Evolutionary conservation across 2,797 vertebrate species (phyloP).

Genomic region (Heteromormyrus szaboi): DNA sequence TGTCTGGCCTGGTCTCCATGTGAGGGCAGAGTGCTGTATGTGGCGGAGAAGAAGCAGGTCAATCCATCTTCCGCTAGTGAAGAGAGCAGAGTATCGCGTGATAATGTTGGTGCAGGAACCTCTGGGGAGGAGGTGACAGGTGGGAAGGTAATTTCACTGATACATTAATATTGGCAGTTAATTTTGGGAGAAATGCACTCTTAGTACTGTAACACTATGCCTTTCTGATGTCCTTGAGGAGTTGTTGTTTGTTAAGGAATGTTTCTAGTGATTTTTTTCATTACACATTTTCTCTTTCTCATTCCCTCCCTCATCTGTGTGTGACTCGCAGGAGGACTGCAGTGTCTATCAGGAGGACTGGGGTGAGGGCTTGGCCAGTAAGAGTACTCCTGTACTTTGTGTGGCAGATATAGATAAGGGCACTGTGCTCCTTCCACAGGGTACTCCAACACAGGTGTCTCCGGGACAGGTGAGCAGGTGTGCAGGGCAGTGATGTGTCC

Average conservation of each 20-base stretch:
- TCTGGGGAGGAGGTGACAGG: neutral
- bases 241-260: neutral
- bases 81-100: neutral
- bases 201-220: neutral
- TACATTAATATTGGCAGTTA: neutral
- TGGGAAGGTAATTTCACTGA: slow-evolving; percentile 17
- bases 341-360: slow-evolving; percentile 65
- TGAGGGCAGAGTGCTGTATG: slow-evolving; percentile 55
- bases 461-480: slow-evolving; percentile 60
- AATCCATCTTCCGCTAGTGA: slow-evolving; percentile 4
- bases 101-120: neutral
- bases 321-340: slow-evolving; percentile 46
- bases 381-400: slow-evolving; percentile 57
- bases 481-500: neutral
- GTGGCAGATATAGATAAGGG: slow-evolving; percentile 52
- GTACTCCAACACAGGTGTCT: slow-evolving; percentile 53
- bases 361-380: slow-evolving; percentile 61
- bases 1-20: slow-evolving; percentile 56
- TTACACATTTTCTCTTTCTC: neutral
- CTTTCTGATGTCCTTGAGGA: neutral
- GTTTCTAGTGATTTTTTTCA: neutral
- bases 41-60: slow-evolving; percentile 50
- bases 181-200: neutral
- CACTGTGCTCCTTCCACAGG: slow-evolving; percentile 41
- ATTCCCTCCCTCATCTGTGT: neutral